These are phyloP conservation scores for Eupithecia inturbata DNA, from an alignment of 2,888 invertebrate genomes.

Conservation along the genomic window DNA sequence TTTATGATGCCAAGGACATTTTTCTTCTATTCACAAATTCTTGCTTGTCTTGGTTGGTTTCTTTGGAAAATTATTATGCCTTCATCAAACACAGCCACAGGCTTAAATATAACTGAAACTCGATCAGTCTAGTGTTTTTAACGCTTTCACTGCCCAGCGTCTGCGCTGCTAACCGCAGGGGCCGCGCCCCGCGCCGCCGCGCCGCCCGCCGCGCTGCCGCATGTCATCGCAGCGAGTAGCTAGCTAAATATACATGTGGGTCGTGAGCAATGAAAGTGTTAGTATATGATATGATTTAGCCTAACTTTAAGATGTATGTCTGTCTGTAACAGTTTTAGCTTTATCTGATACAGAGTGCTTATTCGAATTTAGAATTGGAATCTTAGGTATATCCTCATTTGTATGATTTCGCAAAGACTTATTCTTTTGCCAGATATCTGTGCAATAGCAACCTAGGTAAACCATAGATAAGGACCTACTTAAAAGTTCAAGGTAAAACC, in stretches of 20 bases:
- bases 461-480: not conserved
- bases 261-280: not conserved
- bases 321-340: not conserved
- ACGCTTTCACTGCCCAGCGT: not conserved
- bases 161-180: not conserved
- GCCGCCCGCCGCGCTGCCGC: too few species aligned
- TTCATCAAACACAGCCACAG: not conserved
- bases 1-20: not conserved
- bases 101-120: not conserved
- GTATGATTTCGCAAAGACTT: not conserved
- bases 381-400: conserved; percentile 35
- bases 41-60: not conserved
- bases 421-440: not conserved
- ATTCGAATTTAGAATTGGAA: not conserved
- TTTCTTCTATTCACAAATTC: not conserved
- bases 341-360: not conserved
- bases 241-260: not conserved
- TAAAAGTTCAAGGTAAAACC: not conserved
- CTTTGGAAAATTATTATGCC: not conserved
- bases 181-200: not conserved
- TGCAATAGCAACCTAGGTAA: not conserved
- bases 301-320: not conserved
- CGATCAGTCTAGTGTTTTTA: not conserved
- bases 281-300: not conserved
- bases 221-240: not conserved